These are phyloP conservation scores for Cyrtorhinus lividipennis DNA, from an alignment of 1,140 invertebrate species.

Conservation along the genomic window DNA sequence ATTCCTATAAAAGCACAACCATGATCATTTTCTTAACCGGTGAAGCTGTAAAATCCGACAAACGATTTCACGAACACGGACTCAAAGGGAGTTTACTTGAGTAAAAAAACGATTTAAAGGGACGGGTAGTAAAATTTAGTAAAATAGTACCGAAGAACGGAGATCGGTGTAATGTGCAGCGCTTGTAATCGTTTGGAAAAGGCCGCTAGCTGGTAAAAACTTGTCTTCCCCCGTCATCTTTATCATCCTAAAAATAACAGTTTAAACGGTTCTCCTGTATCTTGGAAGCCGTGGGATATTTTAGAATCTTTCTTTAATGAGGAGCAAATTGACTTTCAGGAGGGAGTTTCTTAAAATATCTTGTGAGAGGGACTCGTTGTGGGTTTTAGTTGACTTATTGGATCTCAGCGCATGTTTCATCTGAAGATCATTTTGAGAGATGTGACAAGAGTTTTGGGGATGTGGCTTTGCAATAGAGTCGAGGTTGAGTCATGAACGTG, in stretches of 20 bases:
- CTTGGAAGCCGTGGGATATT: not conserved
- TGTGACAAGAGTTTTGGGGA: too few species aligned
- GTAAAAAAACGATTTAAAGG: not conserved
- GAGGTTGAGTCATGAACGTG: too few species aligned
- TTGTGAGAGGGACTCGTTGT: too few species aligned
- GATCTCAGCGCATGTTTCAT: too few species aligned
- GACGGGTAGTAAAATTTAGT: not conserved
- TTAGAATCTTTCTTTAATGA: not conserved
- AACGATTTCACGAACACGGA: not conserved
- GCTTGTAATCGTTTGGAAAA: not conserved
- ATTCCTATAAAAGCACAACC: not conserved
- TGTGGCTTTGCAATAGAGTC: too few species aligned
- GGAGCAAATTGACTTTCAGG: not conserved
- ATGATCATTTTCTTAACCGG: too few species aligned
- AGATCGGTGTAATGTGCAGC: not conserved
- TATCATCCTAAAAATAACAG: not conserved
- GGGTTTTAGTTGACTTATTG: too few species aligned
- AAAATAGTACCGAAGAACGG: not conserved
- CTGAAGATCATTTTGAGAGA: too few species aligned
- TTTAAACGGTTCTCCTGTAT: not conserved
- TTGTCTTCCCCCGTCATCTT: not conserved
- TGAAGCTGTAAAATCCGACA: too few species aligned
- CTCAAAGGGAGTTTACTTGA: not conserved
- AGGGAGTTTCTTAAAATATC: too few species aligned
- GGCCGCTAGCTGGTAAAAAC: not conserved